A percentile compares a stretch with the other conserved stretches of the same genome.
Conservation (phyloP, 2,888 invertebrate species). For the Noctua janthe region DNA sequence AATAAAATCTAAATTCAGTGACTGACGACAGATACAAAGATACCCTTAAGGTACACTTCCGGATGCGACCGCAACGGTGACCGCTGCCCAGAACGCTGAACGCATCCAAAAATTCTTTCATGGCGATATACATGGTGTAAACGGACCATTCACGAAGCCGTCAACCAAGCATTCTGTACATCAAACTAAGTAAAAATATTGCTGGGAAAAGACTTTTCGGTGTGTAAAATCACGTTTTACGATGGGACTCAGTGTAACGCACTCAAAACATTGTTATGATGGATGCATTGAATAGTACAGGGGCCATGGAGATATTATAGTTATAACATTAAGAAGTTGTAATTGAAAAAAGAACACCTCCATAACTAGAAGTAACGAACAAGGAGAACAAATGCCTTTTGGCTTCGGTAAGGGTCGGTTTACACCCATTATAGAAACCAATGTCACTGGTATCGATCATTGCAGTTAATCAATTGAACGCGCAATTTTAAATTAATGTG, state of each 20-base stretch:
- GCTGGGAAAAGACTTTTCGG: too few relatives aligned
- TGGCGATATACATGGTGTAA: background rate
- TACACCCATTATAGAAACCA: background rate
- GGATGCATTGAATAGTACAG: background rate
- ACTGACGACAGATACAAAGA: background rate
- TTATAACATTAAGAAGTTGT: too few relatives aligned
- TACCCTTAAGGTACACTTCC: background rate
- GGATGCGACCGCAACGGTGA: background rate
- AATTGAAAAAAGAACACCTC: too few relatives aligned
- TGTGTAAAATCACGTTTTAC: background rate
- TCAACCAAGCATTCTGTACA: background rate
- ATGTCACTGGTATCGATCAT: too few relatives aligned
- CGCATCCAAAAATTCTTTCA: background rate
- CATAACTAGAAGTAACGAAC: background rate
- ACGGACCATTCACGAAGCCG: background rate
- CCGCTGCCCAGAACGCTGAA: background rate
- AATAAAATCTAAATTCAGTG: background rate
- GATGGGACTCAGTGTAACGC: background rate
- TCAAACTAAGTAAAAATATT: background rate
- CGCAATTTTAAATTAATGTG: constrained; percentile 1
- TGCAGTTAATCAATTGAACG: background rate
- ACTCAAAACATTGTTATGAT: background rate
- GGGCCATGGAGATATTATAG: background rate
- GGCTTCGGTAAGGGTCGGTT: background rate
- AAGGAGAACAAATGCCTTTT: background rate